Base-by-base conservation (phyloP, 2,113 vertebrate genomes). In the Sander lucioperca region DNA sequence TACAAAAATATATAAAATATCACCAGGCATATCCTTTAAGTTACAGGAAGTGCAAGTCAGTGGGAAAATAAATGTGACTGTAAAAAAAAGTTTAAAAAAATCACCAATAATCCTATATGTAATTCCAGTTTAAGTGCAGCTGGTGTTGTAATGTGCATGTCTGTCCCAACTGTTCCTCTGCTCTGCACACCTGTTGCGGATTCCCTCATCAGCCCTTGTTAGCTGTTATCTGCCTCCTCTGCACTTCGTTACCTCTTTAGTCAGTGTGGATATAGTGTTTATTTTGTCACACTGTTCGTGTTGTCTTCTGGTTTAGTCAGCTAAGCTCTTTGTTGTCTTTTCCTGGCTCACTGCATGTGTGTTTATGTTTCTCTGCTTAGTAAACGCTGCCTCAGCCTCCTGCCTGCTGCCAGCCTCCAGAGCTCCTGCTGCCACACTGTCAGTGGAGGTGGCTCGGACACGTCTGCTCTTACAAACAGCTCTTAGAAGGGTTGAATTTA, bases 131-230 rank as follows among this genome's bases (percentile, higher is more conserved):
- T 36, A 36, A 36, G 9, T 11, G 59, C 18, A 36, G 18, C 18
- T 62, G 15, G 30, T 62, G 50, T 7, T 23, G n/a, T 56, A 21
- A 64, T 47, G 11, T 61, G 9, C 62, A 23, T 65, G 8, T 65
- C 4, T 56, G 11, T 39, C 36, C 10, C 71, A 53, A 27, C 50
- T 1, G 12, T 51, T 71, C 67, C 45, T 33, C 47, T 77, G n/a
- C 43, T 74, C 61, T 54, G 64, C 63, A 36, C 58, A 83, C 23
- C 25, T 77, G 53, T 51, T 58, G 30, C 57, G 23, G 51, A 25
- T 53, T 50, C 23, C 27, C 9, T 68, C 23, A 39, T 62, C n/a
- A 45, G 30, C 11, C 30, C 39, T 59, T 7, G 4, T 58, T 7
- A 15, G 30, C 30, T 43, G 15, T 45, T 51, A 1, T 30, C 10